Conservation (phyloP, 2,113 vertebrate genomes). For the Anguilla japonica region DNA sequence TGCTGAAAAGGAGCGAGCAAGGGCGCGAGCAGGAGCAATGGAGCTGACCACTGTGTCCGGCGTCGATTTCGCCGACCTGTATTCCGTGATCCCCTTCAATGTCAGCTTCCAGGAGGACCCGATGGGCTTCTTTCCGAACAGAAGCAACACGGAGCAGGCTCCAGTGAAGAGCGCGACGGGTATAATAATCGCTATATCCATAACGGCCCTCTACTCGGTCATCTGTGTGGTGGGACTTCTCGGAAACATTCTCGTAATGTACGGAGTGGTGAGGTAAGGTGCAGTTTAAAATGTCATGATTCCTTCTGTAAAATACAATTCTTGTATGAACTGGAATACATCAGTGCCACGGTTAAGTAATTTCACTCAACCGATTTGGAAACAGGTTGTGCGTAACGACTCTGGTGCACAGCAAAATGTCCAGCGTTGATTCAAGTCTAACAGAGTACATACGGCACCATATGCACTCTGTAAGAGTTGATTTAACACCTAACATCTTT, state of each 20-base stretch:
- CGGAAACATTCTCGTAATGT: conserved; percentile 93
- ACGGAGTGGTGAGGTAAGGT: conserved; percentile 90
- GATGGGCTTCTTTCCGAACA: conserved; percentile 46
- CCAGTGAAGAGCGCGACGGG: conserved; percentile 62
- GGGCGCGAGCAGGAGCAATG: conserved; percentile 53
- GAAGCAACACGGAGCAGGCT: conserved; percentile 54
- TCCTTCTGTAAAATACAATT: not conserved
- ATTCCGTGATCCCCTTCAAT: conserved; percentile 62
- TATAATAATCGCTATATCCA: conserved; percentile 81
- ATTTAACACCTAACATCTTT: too few relatives aligned
- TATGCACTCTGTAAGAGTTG: too few relatives aligned
- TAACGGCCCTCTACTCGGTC: conserved; percentile 89
- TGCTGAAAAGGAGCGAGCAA: not conserved
- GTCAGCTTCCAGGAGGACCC: conserved; percentile 50
- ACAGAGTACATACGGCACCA: too few relatives aligned
- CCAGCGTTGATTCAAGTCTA: too few relatives aligned
- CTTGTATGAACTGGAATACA: not conserved
- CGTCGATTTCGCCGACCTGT: conserved; percentile 55
- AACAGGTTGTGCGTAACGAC: too few relatives aligned
- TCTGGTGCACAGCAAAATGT: too few relatives aligned
- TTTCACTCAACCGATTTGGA: too few relatives aligned
- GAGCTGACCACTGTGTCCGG: conserved; percentile 62
- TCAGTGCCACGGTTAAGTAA: too few relatives aligned
- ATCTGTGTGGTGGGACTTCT: conserved; percentile 92
- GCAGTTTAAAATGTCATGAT: not conserved